Percentiles rank a stretch among this genome's conserved stretches.
These are phyloP conservation scores for Scaptomyza hsui DNA, from an alignment of 1,140 invertebrate species.

Conservation along the genomic window DNA sequence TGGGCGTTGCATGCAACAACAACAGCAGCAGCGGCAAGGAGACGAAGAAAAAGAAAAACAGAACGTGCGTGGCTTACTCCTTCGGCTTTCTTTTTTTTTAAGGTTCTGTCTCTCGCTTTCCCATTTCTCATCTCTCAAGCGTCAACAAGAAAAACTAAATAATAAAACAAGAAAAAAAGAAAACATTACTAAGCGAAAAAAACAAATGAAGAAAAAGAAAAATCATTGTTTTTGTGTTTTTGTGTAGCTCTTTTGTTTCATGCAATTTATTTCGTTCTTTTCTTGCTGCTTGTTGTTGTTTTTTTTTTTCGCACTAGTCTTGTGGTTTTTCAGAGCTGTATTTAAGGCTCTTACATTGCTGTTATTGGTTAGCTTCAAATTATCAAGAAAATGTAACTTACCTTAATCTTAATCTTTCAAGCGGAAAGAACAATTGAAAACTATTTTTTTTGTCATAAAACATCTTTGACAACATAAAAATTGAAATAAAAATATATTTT, in stretches of 20 bases:
- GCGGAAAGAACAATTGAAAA: too few relatives aligned
- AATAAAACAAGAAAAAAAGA: slow-evolving; percentile 8
- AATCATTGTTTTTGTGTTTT: slow-evolving; percentile 63
- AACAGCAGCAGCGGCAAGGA: too few relatives aligned
- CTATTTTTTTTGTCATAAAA: too few relatives aligned
- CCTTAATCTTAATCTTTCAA: too few relatives aligned
- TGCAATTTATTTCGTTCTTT: slow-evolving; percentile 28
- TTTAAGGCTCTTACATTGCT: neutral
- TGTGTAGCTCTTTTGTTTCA: slow-evolving; percentile 54
- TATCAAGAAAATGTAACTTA: too few relatives aligned
- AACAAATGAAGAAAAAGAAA: too few relatives aligned
- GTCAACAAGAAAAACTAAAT: slow-evolving; percentile 28
- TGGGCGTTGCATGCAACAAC: slow-evolving; percentile 2
- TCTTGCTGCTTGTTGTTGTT: neutral
- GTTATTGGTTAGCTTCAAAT: too few relatives aligned
- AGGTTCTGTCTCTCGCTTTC: too few relatives aligned
- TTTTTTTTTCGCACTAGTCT: neutral
- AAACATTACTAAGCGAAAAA: slow-evolving; percentile 33
- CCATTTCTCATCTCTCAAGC: slow-evolving; percentile 28
- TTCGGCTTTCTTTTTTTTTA: too few relatives aligned
- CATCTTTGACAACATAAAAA: too few relatives aligned
- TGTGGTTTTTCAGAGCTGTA: neutral
- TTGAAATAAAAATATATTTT: too few relatives aligned
- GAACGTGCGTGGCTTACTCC: slow-evolving; percentile 39
- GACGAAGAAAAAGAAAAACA: neutral